Percentiles rank a stretch among this genome's conserved stretches.
phyloP scores from a whole-genome alignment of 2,888 invertebrate species.

The Sicus ferrugineus region DNA sequence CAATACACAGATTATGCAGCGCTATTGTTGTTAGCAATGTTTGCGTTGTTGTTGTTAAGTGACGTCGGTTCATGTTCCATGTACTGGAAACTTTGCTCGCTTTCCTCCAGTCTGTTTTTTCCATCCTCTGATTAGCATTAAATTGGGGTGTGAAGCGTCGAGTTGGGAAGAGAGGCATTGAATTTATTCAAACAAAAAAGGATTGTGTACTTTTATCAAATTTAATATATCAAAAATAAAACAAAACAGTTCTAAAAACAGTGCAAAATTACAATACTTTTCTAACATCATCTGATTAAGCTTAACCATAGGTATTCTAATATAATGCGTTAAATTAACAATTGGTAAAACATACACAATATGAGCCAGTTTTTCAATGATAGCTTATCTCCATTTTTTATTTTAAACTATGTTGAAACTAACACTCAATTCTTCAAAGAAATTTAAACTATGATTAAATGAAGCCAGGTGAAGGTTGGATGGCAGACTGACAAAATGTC shows the following conservation, averaged over 20 bases:
- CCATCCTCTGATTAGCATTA: slow-evolving; percentile 17
- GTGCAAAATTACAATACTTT: neutral
- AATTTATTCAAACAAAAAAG: neutral
- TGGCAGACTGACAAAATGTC: too few species aligned
- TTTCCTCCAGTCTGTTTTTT: slow-evolving; percentile 35
- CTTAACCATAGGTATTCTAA: neutral
- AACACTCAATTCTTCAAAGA: too few species aligned
- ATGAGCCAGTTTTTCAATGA: too few species aligned
- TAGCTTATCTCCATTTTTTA: too few species aligned
- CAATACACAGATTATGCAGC: too few species aligned
- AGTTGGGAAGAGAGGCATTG: neutral
- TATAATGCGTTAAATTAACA: too few species aligned
- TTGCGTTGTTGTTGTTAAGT: slow-evolving; percentile 24
- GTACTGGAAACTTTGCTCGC: slow-evolving; percentile 55
- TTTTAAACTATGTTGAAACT: too few species aligned
- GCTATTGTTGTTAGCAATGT: slow-evolving; percentile 15
- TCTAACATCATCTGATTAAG: neutral
- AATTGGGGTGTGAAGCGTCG: neutral
- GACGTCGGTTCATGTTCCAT: slow-evolving; percentile 51
- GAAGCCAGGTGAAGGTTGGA: too few species aligned
- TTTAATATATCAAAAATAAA: neutral
- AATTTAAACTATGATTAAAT: too few species aligned
- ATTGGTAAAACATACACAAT: too few species aligned
- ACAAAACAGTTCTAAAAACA: neutral
- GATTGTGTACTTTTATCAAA: neutral